Conservation (phyloP, 2,797 vertebrate genomes). For the Cynodonichthys magdalenae region DNA sequence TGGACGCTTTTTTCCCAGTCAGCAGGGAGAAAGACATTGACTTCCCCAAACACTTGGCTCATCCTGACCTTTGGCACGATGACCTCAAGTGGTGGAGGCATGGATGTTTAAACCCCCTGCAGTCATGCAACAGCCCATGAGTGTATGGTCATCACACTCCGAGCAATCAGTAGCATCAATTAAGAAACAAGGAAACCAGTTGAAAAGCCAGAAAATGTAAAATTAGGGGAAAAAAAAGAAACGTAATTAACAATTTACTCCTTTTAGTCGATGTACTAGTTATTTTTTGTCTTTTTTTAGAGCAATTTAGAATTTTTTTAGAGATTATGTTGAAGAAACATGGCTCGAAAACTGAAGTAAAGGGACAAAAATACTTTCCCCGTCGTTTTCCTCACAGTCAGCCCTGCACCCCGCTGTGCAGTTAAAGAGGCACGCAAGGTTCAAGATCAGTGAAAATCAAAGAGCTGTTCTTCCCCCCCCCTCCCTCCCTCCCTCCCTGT, state of each 20-base stretch:
- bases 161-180: conserved; percentile 58
- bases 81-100: conserved; percentile 61
- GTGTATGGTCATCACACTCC: conserved; percentile 20
- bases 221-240: not conserved
- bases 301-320: too few relatives aligned
- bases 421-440: conserved; percentile 78
- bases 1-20: conserved; percentile 65
- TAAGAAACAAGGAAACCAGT: conserved; percentile 38
- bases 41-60: conserved; percentile 80
- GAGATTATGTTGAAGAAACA: conserved; percentile 54
- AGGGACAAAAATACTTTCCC: conserved; percentile 65
- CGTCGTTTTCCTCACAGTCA: conserved; percentile 65
- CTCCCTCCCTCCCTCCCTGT: conserved; percentile 33
- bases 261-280: conserved; percentile 16
- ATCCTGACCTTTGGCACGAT: conserved; percentile 72
- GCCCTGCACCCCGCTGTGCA: conserved; percentile 65
- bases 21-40: conserved; percentile 71
- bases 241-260: not conserved
- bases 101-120: conserved; percentile 73
- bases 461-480: conserved; percentile 66
- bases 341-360: conserved; percentile 63
- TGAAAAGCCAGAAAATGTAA: not conserved
- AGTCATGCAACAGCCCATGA: conserved; percentile 50
- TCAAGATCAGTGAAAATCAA: conserved; percentile 81
- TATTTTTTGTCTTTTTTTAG: conserved; percentile 7